A percentile compares a stretch with the other conserved stretches of the same genome.
These are phyloP conservation scores for Drosophila subpulchrella DNA, from an alignment of 1,140 invertebrate species.

Conservation along the genomic window DNA sequence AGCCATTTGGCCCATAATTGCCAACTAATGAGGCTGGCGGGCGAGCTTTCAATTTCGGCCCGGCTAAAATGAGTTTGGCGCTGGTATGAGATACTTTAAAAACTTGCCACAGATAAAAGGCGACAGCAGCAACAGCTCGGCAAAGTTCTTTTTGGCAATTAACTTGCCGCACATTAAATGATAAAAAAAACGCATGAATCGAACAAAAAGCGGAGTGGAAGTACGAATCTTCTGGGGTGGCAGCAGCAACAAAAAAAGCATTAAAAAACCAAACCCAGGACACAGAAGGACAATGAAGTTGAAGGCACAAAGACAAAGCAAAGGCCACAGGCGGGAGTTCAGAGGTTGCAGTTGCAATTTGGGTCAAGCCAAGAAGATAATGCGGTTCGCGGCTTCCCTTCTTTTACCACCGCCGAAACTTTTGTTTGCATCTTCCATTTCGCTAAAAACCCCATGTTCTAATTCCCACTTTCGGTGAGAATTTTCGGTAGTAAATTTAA, in stretches of 20 bases:
- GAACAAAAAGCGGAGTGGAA: background rate
- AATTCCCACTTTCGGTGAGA: background rate
- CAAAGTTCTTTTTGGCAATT: slow-evolving; percentile 69
- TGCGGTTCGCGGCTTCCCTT: slow-evolving; percentile 55
- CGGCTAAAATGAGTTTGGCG: background rate
- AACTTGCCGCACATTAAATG: slow-evolving; percentile 72
- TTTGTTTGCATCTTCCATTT: slow-evolving; percentile 40
- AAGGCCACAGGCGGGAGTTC: slow-evolving; percentile 29
- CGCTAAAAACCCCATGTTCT: background rate
- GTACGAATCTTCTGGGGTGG: too few species aligned
- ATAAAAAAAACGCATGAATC: slow-evolving; percentile 45
- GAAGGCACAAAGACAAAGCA: slow-evolving; percentile 46
- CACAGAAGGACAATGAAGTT: slow-evolving; percentile 52
- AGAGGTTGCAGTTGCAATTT: slow-evolving; percentile 59
- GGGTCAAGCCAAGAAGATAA: slow-evolving; percentile 74
- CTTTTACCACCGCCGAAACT: slow-evolving; percentile 38
- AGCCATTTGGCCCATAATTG: slow-evolving; percentile 65
- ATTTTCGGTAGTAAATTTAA: background rate
- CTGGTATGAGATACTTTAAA: slow-evolving; percentile 33
- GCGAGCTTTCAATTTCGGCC: slow-evolving; percentile 30
- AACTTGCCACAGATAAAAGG: slow-evolving; percentile 59
- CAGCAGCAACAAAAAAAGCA: background rate
- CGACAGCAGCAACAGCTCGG: slow-evolving; percentile 48
- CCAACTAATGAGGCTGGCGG: slow-evolving; percentile 54
- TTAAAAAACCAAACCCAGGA: background rate